Conservation (phyloP, 2,888 invertebrate species). For the Antheraea assamensis region DNA sequence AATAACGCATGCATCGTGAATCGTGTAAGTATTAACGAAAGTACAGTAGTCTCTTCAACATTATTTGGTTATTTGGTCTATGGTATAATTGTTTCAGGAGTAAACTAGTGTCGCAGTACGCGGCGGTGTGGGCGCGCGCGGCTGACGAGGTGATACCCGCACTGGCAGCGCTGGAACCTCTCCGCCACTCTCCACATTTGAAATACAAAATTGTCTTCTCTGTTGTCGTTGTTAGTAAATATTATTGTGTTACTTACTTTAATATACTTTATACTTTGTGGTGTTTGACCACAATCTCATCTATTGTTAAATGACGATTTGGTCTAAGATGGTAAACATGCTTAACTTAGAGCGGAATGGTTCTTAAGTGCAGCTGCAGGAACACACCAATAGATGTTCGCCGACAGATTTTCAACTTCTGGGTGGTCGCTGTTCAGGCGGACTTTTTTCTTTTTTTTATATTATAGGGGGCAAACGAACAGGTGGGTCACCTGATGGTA, state of each 20-base stretch:
- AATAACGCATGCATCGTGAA: too few species aligned
- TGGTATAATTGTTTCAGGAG: conserved; percentile 72
- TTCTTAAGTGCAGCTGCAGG: too few species aligned
- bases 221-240: conserved; percentile 93
- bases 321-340: too few species aligned
- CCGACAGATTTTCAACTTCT: too few species aligned
- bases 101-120: conserved; percentile 89
- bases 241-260: background rate
- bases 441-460: too few species aligned
- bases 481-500: too few species aligned
- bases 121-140: conserved; percentile 91
- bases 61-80: background rate
- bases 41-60: background rate
- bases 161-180: conserved; percentile 89
- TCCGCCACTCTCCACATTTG: conserved; percentile 92
- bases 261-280: background rate
- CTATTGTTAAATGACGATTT: too few species aligned
- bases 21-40: background rate
- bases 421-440: too few species aligned
- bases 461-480: too few species aligned
- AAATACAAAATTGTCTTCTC: conserved; percentile 98
- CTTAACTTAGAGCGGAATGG: too few species aligned
- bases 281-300: background rate
- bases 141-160: conserved; percentile 94
- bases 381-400: too few species aligned